A percentile compares a stretch with the other conserved stretches of the same genome.
Evolutionary conservation across 2,888 invertebrate genomes (phyloP).

Genomic region (Steromphala cineraria): DNA sequence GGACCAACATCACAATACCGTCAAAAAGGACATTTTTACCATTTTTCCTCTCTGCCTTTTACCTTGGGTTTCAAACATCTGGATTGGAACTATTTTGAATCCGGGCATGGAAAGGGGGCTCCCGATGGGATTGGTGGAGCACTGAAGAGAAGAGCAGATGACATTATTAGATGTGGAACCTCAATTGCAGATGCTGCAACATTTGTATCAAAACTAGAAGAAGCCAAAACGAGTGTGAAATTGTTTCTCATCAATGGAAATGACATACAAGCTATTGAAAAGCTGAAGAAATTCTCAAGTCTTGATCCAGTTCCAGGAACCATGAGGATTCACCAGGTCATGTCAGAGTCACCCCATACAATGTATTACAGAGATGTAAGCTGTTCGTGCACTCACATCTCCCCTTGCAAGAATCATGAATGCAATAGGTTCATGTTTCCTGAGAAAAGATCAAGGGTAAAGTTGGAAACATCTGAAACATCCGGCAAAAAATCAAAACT

Average conservation of each 20-base stretch:
- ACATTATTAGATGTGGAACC: conserved; percentile 20
- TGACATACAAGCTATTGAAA: not conserved
- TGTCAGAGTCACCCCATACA: not conserved
- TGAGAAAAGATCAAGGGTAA: not conserved
- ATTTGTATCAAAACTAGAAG: conserved; percentile 11
- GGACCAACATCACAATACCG: conserved; percentile 71
- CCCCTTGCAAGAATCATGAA: conserved; percentile 18
- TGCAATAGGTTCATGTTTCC: conserved; percentile 22
- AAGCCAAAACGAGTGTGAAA: conserved; percentile 20
- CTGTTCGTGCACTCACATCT: conserved; percentile 30
- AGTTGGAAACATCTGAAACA: not conserved
- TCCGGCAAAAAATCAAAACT: not conserved
- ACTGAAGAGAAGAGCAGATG: conserved; percentile 56
- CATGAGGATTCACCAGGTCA: conserved; percentile 38
- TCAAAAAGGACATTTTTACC: conserved; percentile 58
- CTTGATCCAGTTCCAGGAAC: conserved; percentile 31
- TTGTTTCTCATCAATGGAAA: not conserved
- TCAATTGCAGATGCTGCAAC: conserved; percentile 28
- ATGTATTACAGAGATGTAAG: conserved; percentile 36
- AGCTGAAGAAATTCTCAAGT: not conserved
- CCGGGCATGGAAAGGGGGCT: conserved; percentile 69
- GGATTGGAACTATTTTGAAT: conserved; percentile 69
- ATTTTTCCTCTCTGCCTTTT: not conserved
- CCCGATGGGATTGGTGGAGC: conserved; percentile 66
- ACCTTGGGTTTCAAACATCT: not conserved